phyloP scores from a whole-genome alignment of 2,888 invertebrate genomes.

The Psylliodes chrysocephalus region DNA sequence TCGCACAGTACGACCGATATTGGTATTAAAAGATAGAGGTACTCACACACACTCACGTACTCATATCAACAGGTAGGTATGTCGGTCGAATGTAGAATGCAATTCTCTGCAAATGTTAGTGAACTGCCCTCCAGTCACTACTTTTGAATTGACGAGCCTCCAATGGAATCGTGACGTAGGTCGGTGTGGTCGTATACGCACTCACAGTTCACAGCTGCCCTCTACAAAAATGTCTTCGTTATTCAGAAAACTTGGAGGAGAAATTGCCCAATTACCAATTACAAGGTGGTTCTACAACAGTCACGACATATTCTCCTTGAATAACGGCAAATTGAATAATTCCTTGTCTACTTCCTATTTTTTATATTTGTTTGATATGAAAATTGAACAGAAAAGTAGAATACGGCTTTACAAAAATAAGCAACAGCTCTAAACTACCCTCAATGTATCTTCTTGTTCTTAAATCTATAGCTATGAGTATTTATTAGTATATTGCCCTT shows the following conservation, averaged over 20 bases:
- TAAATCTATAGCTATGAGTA: no score
- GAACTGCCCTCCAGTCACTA: conserved; percentile 40
- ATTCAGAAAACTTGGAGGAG: neutral
- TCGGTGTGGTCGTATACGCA: conserved; percentile 9
- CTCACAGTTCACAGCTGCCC: neutral
- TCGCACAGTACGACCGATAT: neutral
- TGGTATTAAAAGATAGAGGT: neutral
- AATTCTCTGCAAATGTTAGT: conserved; percentile 40
- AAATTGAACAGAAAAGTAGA: no score
- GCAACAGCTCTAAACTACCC: no score
- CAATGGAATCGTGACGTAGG: conserved; percentile 14
- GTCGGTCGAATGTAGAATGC: conserved; percentile 12
- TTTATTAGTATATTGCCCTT: no score
- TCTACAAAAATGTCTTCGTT: neutral
- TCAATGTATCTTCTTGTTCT: no score
- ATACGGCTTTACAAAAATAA: no score
- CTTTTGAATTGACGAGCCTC: conserved; percentile 29
- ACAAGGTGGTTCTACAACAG: neutral
- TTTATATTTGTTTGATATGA: no score
- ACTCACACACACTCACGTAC: neutral
- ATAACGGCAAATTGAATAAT: no score
- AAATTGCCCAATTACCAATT: neutral
- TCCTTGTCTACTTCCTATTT: no score
- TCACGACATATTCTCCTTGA: no score
- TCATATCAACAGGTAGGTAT: conserved; percentile 4